Percentiles rank a stretch among this genome's conserved stretches.
phyloP scores from a whole-genome alignment of 2,888 invertebrate species.

The Harpalus rufipes region DNA sequence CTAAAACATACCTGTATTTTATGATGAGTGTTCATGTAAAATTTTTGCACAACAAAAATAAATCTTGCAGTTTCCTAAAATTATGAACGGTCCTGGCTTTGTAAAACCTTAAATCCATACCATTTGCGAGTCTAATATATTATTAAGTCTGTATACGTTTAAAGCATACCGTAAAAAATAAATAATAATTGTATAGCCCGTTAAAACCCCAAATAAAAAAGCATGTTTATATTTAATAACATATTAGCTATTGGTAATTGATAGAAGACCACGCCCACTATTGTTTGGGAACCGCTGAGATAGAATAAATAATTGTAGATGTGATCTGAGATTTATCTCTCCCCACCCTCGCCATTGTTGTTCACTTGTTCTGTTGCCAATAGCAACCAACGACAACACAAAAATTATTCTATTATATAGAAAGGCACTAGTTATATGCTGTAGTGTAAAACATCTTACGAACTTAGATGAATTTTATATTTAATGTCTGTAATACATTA shows the following conservation, averaged over 20 bases:
- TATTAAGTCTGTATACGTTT: conserved; percentile 11
- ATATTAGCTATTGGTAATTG: conserved; percentile 75
- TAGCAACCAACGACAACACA: not conserved
- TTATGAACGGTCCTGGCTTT: not conserved
- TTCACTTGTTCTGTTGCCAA: conserved; percentile 5
- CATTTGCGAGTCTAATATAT: not conserved
- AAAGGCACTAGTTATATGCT: no score
- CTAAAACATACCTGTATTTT: no score
- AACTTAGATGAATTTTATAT: no score
- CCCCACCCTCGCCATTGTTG: conserved; percentile 69
- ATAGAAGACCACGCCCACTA: conserved; percentile 76
- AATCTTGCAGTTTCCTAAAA: not conserved
- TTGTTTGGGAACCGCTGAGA: conserved; percentile 77
- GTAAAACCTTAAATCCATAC: not conserved
- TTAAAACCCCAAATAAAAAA: conserved; percentile 55
- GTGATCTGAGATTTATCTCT: conserved; percentile 74
- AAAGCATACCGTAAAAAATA: conserved; percentile 45
- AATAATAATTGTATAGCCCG: conserved; percentile 64
- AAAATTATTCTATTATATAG: conserved; percentile 13
- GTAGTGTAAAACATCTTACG: no score
- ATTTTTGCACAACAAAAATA: no score
- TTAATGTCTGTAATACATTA: no score
- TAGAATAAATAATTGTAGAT: conserved; percentile 74
- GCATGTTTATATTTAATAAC: conserved; percentile 66
- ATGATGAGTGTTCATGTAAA: no score